Percentiles rank a stretch among this genome's conserved stretches.
Evolutionary conservation across 2,888 invertebrate species (phyloP).

Genomic region (Yponomeuta evonymella): DNA sequence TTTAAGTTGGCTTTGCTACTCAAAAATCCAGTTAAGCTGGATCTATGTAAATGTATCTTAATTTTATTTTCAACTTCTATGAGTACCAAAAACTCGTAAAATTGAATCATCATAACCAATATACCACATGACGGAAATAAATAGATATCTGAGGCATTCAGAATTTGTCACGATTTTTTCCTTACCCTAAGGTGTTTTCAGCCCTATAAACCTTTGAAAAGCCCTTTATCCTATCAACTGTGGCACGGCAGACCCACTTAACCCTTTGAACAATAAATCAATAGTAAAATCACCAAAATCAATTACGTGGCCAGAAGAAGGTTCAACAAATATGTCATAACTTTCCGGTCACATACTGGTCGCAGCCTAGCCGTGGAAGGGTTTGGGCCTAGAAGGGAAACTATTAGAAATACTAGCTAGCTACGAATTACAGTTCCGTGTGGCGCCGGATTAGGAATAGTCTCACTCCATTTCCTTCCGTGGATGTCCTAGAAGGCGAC

Average conservation of each 20-base stretch:
- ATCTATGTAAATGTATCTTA: too few species aligned
- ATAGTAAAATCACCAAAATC: background rate
- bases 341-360: constrained; percentile 2
- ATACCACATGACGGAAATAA: background rate
- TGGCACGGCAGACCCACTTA: background rate
- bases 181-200: too few species aligned
- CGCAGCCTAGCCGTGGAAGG: background rate
- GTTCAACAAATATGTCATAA: constrained; percentile 2
- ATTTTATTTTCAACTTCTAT: too few species aligned
- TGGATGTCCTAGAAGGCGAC: too few species aligned
- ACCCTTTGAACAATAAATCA: background rate
- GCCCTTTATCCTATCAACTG: background rate
- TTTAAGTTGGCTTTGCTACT: constrained; percentile 18
- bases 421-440: too few species aligned
- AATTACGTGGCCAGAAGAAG: constrained; percentile 1
- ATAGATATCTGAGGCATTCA: too few species aligned
- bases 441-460: too few species aligned
- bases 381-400: background rate
- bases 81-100: too few species aligned
- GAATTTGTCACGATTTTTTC: too few species aligned
- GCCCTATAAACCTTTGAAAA: background rate
- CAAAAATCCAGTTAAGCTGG: too few species aligned
- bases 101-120: background rate
- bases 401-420: background rate
- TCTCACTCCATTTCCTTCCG: too few species aligned